Evolutionary conservation across 2,797 vertebrate species (phyloP).

Genomic region (Oryzias dopingdopingensis): DNA sequence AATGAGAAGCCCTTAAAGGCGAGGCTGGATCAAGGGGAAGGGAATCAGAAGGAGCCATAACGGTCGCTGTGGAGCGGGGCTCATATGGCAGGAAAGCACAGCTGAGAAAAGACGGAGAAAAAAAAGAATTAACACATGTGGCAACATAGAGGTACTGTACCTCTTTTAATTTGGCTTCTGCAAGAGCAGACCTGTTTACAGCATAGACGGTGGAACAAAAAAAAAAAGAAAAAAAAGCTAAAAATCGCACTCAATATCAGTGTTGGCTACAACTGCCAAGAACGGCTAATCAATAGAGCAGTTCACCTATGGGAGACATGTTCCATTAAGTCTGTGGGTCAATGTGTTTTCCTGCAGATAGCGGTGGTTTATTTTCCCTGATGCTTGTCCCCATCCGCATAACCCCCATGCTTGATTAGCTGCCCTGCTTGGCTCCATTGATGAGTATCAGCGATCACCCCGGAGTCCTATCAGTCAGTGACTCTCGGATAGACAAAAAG

Average conservation of each 20-base stretch:
- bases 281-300: slow-evolving; percentile 68
- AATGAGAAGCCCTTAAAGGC: slow-evolving; percentile 61
- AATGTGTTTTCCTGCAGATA: slow-evolving; percentile 71
- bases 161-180: slow-evolving; percentile 44
- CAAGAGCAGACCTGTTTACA: slow-evolving; percentile 44
- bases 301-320: slow-evolving; percentile 60
- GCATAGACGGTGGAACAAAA: neutral
- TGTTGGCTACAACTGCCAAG: slow-evolving; percentile 61
- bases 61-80: slow-evolving; percentile 50
- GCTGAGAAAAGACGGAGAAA: slow-evolving; percentile 15
- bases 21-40: slow-evolving; percentile 57
- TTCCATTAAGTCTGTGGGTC: slow-evolving; percentile 65
- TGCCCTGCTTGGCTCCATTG: slow-evolving; percentile 57
- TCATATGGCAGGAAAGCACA: slow-evolving; percentile 42
- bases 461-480: slow-evolving; percentile 63
- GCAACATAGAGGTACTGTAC: slow-evolving; percentile 33
- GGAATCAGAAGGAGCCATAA: slow-evolving; percentile 59
- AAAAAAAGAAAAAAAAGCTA: slow-evolving; percentile 19
- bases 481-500: slow-evolving; percentile 24
- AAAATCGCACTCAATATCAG: slow-evolving; percentile 60
- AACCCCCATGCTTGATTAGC: slow-evolving; percentile 65
- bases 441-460: slow-evolving; percentile 63
- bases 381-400: slow-evolving; percentile 45
- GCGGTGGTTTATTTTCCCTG: slow-evolving; percentile 59
- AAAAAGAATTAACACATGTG: slow-evolving; percentile 19